Evolutionary conservation across 1,140 invertebrate genomes (phyloP).

Genomic region (Maconellicoccus hirsutus): DNA sequence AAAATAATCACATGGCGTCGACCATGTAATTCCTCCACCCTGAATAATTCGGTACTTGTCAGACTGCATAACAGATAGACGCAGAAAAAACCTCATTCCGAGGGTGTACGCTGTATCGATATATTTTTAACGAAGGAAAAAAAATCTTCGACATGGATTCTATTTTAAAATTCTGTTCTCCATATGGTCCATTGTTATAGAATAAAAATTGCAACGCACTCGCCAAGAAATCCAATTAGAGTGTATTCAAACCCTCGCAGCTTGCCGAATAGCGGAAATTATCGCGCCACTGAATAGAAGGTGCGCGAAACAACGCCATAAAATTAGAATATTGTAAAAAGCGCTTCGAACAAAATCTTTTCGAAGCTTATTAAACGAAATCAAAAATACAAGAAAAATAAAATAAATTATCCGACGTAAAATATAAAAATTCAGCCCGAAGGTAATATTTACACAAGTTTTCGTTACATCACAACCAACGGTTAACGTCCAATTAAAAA

Average conservation of each 20-base stretch:
- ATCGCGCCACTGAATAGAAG: too few species aligned
- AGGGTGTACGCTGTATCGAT: neutral
- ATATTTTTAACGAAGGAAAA: neutral
- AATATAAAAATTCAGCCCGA: neutral
- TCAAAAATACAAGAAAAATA: neutral
- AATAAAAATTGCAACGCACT: too few species aligned
- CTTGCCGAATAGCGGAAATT: too few species aligned
- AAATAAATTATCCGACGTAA: neutral
- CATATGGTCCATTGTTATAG: too few species aligned
- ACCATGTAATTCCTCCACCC: neutral
- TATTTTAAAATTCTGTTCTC: too few species aligned
- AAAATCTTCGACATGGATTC: too few species aligned
- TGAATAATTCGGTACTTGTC: neutral
- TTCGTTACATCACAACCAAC: conserved; percentile 1
- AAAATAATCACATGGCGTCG: neutral
- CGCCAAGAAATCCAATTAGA: too few species aligned
- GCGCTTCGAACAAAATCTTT: neutral
- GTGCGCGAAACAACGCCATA: neutral
- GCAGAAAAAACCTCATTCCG: neutral
- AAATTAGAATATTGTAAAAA: neutral
- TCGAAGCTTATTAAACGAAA: neutral
- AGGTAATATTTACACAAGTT: neutral
- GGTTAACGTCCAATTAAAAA: conserved; percentile 7
- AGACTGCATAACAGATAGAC: neutral
- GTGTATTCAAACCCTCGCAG: too few species aligned